Conservation (phyloP, 2,113 vertebrate genomes). For the Astatoreochromis straeleni region DNA sequence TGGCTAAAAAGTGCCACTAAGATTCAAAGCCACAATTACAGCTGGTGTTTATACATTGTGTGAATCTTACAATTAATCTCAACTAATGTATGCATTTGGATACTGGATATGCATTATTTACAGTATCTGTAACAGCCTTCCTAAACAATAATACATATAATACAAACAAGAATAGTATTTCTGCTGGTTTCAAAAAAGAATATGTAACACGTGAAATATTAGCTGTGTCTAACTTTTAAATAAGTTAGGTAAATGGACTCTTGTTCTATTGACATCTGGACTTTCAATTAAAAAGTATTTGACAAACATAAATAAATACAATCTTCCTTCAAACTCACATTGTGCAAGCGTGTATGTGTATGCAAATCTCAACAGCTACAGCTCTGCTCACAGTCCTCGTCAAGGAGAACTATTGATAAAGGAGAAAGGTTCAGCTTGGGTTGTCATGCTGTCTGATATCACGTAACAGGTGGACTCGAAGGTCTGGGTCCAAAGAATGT, state of each 20-base stretch:
- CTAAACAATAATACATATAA: background rate
- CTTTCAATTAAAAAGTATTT: background rate
- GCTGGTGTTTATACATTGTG: background rate
- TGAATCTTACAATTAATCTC: background rate
- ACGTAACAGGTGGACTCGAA: background rate
- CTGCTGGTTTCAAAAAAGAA: background rate
- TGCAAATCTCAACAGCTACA: background rate
- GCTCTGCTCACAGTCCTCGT: background rate
- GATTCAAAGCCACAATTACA: background rate
- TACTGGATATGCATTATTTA: background rate
- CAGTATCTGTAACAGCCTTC: background rate
- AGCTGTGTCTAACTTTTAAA: background rate
- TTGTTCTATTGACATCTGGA: background rate
- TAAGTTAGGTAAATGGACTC: background rate
- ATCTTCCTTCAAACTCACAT: background rate
- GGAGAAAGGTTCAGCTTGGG: background rate
- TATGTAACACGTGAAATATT: background rate
- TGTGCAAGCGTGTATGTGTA: background rate
- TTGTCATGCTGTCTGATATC: background rate
- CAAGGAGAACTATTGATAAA: background rate
- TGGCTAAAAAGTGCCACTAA: background rate
- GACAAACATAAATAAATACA: background rate
- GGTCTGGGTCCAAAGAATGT: background rate
- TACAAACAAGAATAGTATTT: background rate
- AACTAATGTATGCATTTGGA: background rate